A percentile compares a stretch with the other conserved stretches of the same genome.
phyloP scores from a whole-genome alignment of 2,113 vertebrate genomes.

The Phrynosoma blainvillii region DNA sequence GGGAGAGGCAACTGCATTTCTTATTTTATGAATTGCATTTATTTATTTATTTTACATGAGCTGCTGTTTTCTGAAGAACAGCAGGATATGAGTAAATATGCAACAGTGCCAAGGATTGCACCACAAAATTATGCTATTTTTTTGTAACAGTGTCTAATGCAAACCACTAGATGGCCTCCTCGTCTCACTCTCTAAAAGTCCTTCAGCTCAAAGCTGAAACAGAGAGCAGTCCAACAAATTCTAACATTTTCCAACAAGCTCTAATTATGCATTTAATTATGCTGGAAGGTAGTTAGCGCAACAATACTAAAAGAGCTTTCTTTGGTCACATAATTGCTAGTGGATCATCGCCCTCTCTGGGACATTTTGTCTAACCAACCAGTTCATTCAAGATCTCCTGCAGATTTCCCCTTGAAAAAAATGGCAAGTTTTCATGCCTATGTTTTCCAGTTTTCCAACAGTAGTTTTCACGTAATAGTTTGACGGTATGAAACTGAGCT shows the following conservation, averaged over 20 bases:
- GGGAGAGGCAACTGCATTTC: no score
- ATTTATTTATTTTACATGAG: no score
- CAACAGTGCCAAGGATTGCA: neutral
- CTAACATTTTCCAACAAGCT: neutral
- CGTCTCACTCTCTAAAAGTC: neutral
- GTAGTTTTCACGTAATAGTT: neutral
- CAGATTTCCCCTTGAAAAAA: neutral
- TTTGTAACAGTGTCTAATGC: neutral
- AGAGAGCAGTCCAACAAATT: neutral
- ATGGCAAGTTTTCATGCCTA: neutral
- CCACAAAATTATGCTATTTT: neutral
- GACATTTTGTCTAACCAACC: conserved; percentile 12
- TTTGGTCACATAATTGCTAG: conserved; percentile 14
- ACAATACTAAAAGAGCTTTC: neutral
- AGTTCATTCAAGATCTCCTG: neutral
- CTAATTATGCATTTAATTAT: conserved; percentile 31
- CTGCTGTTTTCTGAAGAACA: no score
- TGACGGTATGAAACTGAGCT: neutral
- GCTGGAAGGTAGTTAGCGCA: neutral
- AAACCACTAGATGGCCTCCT: conserved; percentile 16
- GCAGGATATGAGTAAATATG: no score
- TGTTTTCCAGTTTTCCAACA: neutral
- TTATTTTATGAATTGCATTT: no score
- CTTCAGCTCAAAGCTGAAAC: neutral
- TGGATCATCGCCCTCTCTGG: neutral